Evolutionary conservation across 2,113 vertebrate species (phyloP).

Genomic region (human): DNA sequence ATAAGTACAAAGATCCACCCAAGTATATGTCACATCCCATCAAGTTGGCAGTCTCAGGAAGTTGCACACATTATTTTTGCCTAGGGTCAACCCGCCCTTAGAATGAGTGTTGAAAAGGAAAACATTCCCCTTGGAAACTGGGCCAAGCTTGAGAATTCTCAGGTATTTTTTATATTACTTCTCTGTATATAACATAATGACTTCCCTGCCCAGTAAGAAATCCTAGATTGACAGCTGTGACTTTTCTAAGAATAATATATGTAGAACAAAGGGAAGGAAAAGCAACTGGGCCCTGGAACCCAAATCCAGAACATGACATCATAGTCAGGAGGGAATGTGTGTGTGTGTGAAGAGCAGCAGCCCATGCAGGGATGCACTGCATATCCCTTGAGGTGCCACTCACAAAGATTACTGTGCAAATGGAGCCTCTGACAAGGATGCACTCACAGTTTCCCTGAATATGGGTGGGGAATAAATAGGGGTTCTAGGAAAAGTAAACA

Average conservation of each 20-base stretch:
- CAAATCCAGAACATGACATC: neutral
- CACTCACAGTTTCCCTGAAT: neutral
- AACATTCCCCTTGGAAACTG: neutral
- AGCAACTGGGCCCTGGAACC: neutral
- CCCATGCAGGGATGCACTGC: accelerated
- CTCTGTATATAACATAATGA: neutral
- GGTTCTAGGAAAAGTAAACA: neutral
- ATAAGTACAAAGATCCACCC: neutral
- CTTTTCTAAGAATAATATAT: neutral
- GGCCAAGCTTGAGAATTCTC: neutral
- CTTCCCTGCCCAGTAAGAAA: neutral
- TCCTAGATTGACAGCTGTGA: neutral
- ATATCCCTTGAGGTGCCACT: neutral
- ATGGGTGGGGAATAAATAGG: neutral
- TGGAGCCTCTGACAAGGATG: neutral
- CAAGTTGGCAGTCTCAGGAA: neutral
- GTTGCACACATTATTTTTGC: neutral
- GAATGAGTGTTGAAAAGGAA: neutral
- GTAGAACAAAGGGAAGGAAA: neutral
- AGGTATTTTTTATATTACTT: neutral
- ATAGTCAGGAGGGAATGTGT: neutral
- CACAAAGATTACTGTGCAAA: neutral
- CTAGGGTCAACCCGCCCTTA: neutral
- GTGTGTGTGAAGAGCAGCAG: too few species aligned
- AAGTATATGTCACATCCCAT: neutral